Evolutionary conservation across 2,113 vertebrate genomes (phyloP), one percentile per base, ranked within the genome.

Genomic region (Sapayoa aenigma): DNA sequence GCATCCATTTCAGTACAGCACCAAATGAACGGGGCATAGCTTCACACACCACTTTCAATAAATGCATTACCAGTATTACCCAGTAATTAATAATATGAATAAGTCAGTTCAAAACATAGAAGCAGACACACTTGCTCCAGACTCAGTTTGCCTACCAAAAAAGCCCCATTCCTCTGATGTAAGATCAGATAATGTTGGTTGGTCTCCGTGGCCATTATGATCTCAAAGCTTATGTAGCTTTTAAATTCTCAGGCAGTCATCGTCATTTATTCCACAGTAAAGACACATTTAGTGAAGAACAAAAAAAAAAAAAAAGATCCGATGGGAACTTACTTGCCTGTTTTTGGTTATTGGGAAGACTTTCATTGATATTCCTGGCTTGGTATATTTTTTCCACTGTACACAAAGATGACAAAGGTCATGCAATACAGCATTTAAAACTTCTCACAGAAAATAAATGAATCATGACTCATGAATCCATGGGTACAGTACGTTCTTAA

Each of bases 311-410:
- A 71, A n/a, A n/a, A 49, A 15, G 31, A 89, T 39, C 94, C 86
- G 89, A 33, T 75, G 63, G 50, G 83, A 93, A 90, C 82, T 93
- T 77, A 63, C 60, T 94, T 96, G 92, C 56, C 94, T 96, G 75
- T 81, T 96, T 97, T 96, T 93, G 94, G 95, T 91, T 95, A 93
- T 94, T 93, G 90, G 75, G 92, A 94, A 80, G 88, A 88, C 86
- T 88, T 92, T 50, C 90, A 96, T 92, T 96, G 94, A 96, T 97
- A 94, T 96, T 97, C 94, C 94, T 97, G 92, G 94, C 95, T 93
- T 93, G 85, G 65, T 65, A 95, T 95, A 94, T 84, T 96, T 96
- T 96, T 97, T 95, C 94, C 95, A 95, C 95, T 94, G 93, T 97
- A 96, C 94, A 95, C 92, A 93, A 89, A 95, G 90, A 96, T 93